A percentile compares a stretch with the other conserved stretches of the same genome.
These are phyloP conservation scores for Pedetes capensis DNA, from an alignment of 2,113 vertebrate species.

Conservation along the genomic window DNA sequence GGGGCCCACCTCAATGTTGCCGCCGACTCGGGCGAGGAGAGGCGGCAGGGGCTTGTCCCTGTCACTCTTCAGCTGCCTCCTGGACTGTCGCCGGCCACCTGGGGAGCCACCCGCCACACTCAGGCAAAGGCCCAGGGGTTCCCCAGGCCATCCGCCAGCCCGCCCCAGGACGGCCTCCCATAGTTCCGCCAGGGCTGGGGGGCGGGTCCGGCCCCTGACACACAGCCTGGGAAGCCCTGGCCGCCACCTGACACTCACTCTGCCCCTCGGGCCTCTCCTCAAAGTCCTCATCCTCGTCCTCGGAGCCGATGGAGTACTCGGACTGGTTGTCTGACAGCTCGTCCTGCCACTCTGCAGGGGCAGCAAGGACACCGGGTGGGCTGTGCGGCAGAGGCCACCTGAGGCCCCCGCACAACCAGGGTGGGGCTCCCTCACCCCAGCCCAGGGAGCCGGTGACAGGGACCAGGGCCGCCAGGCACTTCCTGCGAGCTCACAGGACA, in stretches of 20 bases:
- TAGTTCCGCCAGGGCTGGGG: background rate
- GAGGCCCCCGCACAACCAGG: background rate
- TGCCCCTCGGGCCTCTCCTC: conserved; percentile 97
- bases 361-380: background rate
- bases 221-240: background rate
- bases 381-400: accelerated
- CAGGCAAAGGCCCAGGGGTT: background rate
- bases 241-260: conserved; percentile 78
- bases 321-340: conserved; percentile 99
- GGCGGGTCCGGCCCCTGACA: accelerated
- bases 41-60: conserved; percentile 97
- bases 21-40: conserved; percentile 94
- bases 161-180: accelerated
- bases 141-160: background rate
- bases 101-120: background rate
- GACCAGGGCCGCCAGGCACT: accelerated
- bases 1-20: conserved; percentile 93
- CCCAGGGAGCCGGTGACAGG: accelerated
- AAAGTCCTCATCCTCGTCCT: conserved; percentile 99
- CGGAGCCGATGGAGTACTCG: conserved; percentile 97
- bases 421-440: background rate
- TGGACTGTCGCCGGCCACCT: conserved; percentile 95
- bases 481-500: too few species aligned
- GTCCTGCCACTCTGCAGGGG: conserved; percentile 93
- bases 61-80: conserved; percentile 95